Conservation (phyloP, 2,797 vertebrate species). For the Synanceia verrucosa region DNA sequence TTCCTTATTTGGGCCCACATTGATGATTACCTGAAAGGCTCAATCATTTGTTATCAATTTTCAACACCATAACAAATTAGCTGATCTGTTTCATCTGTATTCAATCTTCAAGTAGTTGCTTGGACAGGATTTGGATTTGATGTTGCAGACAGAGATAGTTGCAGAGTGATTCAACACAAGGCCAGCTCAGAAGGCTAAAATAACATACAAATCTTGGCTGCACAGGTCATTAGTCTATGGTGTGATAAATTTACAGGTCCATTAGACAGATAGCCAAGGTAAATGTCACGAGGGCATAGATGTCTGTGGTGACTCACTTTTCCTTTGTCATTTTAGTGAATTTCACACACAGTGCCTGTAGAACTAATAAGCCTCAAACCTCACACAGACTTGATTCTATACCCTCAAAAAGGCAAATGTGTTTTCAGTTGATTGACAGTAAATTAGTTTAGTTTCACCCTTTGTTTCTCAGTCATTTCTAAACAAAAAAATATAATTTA, state of each 20-base stretch:
- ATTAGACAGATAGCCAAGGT: neutral
- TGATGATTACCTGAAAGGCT: neutral
- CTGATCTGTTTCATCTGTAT: neutral
- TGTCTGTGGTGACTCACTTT: neutral
- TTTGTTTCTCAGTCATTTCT: neutral
- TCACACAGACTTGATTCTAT: neutral
- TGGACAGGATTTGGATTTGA: neutral
- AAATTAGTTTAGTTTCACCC: neutral
- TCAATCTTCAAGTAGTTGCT: neutral
- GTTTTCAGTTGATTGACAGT: neutral
- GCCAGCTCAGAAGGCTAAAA: neutral
- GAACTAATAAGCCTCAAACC: neutral
- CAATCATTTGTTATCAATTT: neutral
- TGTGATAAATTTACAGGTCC: slow-evolving; percentile 10
- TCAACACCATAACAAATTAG: neutral
- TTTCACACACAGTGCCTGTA: neutral
- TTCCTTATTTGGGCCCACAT: neutral
- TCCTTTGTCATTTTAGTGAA: slow-evolving; percentile 19
- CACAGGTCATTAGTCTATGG: neutral
- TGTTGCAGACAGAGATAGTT: neutral
- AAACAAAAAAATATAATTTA: neutral
- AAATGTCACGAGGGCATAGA: slow-evolving; percentile 8
- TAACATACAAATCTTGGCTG: neutral
- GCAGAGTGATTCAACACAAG: neutral
- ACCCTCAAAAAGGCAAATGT: neutral